Conservation (phyloP, 2,888 invertebrate species). For the Liopterus haemorrhoidalis region DNA sequence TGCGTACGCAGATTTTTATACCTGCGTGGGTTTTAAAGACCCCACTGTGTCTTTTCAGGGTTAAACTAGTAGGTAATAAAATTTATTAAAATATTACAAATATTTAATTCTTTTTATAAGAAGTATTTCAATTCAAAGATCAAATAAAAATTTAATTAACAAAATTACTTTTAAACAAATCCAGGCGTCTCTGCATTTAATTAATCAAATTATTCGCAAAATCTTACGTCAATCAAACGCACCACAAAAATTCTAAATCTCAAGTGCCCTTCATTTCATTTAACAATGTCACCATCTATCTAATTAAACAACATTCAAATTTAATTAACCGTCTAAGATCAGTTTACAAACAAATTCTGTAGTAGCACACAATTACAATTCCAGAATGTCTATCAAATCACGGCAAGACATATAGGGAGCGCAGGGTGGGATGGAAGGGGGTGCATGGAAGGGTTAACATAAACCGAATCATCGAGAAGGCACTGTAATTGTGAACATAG, state of each 20-base stretch:
- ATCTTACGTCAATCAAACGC: neutral
- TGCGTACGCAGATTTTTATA: no score
- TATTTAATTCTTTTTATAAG: no score
- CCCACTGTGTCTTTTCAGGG: no score
- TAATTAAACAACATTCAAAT: constrained; percentile 20
- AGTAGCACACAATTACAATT: constrained; percentile 18
- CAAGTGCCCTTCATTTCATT: neutral
- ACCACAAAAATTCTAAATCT: constrained; percentile 6
- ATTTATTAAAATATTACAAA: no score
- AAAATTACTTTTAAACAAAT: no score
- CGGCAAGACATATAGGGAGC: neutral
- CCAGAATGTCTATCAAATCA: constrained; percentile 17
- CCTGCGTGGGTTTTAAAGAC: no score
- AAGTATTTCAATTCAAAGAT: no score
- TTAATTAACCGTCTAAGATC: constrained; percentile 24
- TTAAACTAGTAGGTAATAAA: no score
- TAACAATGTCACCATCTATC: constrained; percentile 19
- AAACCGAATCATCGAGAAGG: neutral
- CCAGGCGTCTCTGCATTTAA: no score
- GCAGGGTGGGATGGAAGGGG: neutral
- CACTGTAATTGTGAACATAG: constrained; percentile 23
- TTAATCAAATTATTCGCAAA: no score
- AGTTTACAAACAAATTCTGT: constrained; percentile 22
- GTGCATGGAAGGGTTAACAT: neutral
- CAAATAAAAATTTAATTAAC: no score